Evolutionary conservation across 2,888 invertebrate genomes (phyloP), one percentile per base, ranked within the genome.

Genomic region (Amphipyra berbera): DNA sequence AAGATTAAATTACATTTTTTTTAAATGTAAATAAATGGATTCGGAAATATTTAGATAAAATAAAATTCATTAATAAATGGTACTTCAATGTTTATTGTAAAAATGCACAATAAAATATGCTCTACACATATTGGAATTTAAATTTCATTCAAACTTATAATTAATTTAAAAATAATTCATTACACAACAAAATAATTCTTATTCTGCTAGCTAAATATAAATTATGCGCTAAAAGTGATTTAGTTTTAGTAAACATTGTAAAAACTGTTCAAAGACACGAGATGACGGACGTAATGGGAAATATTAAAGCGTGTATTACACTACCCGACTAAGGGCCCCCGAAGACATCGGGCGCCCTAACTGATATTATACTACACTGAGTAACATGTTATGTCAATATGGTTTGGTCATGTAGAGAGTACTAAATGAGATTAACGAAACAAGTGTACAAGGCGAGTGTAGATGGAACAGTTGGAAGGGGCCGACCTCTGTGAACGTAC

Each of bases 161-260:
- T 57, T 56, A 75, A 42, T 74, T n/a, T 52, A 60, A 61, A 68
- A 66, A 55, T 59, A 59, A 76, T 47, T 68, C 50, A 52, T 61
- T 61, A 61, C 49, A 57, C 55, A 70, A 61, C 52, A 63, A 73
- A 74, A 71, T 58, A 56, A 63, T 42, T 49, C 37, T 50, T 69
- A 63, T 48, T 5, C 37, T n/a, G 35, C 53, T 54, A 48, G 30
- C 48, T 57, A 61, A 45, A 52, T 21, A 52, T 50, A 64, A 66
- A 76, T 61, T 75, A 73, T 76, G 74, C 77, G 42, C 74, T 78
- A 77, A 45, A 68, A 62, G 68, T 72, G 55, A 61, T 71, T 49
- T 41, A 52, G 33, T 54, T 54, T 27, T 42, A 15, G 13, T 69
- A 57, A 55, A 71, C 53, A 47, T 15, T 46, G 30, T 50, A 71